These are phyloP conservation scores for Orycteropus afer DNA, from an alignment of 2,113 vertebrate genomes.

Conservation along the genomic window DNA sequence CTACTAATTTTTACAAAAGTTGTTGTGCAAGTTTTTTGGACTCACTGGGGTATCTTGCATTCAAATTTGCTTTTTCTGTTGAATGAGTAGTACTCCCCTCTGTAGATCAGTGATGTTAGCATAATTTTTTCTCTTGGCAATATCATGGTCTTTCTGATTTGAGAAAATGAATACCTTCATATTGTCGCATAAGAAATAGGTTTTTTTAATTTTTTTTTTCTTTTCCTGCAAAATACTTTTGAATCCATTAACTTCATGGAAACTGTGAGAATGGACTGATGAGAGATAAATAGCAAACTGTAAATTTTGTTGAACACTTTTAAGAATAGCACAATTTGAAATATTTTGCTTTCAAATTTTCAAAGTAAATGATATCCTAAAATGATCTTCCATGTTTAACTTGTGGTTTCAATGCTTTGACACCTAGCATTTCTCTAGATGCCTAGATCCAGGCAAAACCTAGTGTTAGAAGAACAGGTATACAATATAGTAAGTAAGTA, in stretches of 20 bases:
- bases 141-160: background rate
- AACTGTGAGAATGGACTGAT: background rate
- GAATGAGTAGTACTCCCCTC: background rate
- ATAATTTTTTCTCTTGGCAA: background rate
- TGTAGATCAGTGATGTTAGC: background rate
- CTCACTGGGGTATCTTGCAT: background rate
- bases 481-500: background rate
- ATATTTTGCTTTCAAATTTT: background rate
- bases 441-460: background rate
- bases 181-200: background rate
- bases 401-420: background rate
- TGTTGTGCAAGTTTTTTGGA: background rate
- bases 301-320: slow-evolving; percentile 8
- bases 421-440: background rate
- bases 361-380: background rate
- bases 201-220: background rate
- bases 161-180: background rate
- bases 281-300: background rate
- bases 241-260: background rate
- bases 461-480: background rate
- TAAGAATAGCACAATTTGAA: background rate
- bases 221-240: background rate
- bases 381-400: background rate
- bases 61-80: background rate
- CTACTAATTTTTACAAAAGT: background rate